Base-by-base conservation (phyloP, 2,797 vertebrate genomes). In the Passerculus sandwichensis region DNA sequence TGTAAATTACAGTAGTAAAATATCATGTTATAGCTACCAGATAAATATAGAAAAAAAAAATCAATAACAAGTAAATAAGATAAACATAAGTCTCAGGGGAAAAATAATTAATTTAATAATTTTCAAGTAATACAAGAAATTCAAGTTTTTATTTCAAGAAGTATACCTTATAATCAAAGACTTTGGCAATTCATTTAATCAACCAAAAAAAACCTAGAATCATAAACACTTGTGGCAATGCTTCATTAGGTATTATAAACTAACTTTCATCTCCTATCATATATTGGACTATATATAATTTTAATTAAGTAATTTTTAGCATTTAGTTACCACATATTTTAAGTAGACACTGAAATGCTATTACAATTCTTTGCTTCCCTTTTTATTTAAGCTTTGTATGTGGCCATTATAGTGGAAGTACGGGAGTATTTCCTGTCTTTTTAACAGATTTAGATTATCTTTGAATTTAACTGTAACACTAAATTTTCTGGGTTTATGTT, bases 11-110 rank as follows among this genome's bases (percentile, higher is more conserved):
- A 64, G 16, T 10, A 67, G 9, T 42, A 57, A 75, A 74, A 47
- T 32, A 5, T 42, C 45, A 47, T 38, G 1, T 5, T 62, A 16
- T 40, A 80, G 23, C 40, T 74, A 59, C 6, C 7, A 56, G 10
- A 5, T 21, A 74, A 79, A 51, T 27, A 32, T 2, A 57, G 10
- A 42, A 8, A 66, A 70, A 34, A 27, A 48, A 20, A 45, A 20
- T 17, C 1, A 57, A 13, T 42, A 36, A 48, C 8, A 72, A 74
- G 62, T 60, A 10, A 61, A 19, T 1, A 18, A n/a, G 5, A 40
- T 67, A 72, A 83, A 40, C 2, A 40, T n/a, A 51, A 61, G 2
- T 47, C 4, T 0, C 0, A 2, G 11, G 8, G 1, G 2, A 3
- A 5, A 29, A 7, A 29, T 7, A 15, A 4, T 11, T 9, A 51